phyloP scores from a whole-genome alignment of 2,888 invertebrate genomes.

The Hypolimnas misippus region DNA sequence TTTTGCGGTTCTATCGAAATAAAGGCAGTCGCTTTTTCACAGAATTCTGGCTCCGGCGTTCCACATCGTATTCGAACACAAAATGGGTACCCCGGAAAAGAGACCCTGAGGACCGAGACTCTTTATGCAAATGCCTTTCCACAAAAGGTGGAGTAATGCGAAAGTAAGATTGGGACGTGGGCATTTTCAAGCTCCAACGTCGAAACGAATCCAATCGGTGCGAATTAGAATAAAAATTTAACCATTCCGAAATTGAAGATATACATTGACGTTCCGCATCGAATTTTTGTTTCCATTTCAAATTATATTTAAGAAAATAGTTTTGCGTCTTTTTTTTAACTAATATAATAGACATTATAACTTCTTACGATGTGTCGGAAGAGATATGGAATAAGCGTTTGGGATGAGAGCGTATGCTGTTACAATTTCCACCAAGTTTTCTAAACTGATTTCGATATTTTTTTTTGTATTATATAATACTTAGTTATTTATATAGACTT shows the following conservation, averaged over 20 bases:
- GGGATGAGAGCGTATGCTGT: too few species aligned
- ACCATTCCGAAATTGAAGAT: neutral
- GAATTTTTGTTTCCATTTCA: neutral
- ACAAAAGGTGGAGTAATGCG: slow-evolving; percentile 74
- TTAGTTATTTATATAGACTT: too few species aligned
- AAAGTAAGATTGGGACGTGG: slow-evolving; percentile 71
- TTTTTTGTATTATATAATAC: too few species aligned
- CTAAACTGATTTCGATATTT: too few species aligned
- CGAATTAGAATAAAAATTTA: slow-evolving; percentile 55
- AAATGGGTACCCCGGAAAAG: slow-evolving; percentile 78
- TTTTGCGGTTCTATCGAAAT: slow-evolving; percentile 58
- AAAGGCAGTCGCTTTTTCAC: slow-evolving; percentile 62
- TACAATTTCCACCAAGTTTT: too few species aligned
- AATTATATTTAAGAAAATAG: too few species aligned
- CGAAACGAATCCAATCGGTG: slow-evolving; percentile 55
- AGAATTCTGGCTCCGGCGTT: slow-evolving; percentile 61
- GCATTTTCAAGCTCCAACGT: slow-evolving; percentile 61
- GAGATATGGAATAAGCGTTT: too few species aligned
- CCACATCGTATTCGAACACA: slow-evolving; percentile 71
- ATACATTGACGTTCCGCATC: neutral
- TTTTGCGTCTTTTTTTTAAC: too few species aligned
- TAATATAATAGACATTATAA: too few species aligned
- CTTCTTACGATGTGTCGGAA: too few species aligned
- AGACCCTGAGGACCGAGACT: slow-evolving; percentile 76
- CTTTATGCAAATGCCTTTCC: slow-evolving; percentile 78